Percentiles rank a stretch among this genome's conserved stretches.
Conservation (phyloP, 2,888 invertebrate genomes). For the Tachina grossa region DNA sequence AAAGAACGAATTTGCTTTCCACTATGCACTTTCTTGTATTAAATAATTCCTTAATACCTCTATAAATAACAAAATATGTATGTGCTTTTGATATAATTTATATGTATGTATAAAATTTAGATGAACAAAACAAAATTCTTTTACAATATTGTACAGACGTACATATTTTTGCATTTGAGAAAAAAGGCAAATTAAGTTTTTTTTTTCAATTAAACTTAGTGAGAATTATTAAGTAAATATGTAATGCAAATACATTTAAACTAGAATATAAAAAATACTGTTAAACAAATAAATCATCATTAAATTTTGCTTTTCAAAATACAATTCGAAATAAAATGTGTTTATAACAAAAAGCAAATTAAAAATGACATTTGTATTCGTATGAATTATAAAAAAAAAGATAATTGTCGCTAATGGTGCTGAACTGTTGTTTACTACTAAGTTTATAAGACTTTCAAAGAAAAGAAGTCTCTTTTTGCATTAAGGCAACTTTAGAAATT, state of each 20-base stretch:
- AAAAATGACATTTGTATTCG: conserved; percentile 60
- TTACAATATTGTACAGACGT: too few relatives aligned
- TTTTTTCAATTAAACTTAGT: conserved; percentile 52
- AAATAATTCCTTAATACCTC: not conserved
- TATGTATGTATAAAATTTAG: too few relatives aligned
- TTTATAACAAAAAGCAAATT: conserved; percentile 63
- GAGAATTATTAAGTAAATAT: conserved; percentile 17
- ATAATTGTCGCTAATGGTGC: conserved; percentile 1
- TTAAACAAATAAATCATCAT: conserved; percentile 61
- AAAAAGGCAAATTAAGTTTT: conserved; percentile 2
- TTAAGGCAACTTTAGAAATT: conserved; percentile 18
- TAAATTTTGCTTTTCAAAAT: conserved; percentile 69
- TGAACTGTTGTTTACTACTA: conserved; percentile 1
- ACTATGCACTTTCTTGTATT: not conserved
- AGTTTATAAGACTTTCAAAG: conserved; percentile 8
- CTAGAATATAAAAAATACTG: conserved; percentile 17
- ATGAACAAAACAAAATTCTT: too few relatives aligned
- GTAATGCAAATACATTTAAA: conserved; percentile 36
- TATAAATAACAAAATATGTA: too few relatives aligned
- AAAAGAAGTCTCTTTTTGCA: not conserved
- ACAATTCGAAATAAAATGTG: conserved; percentile 13
- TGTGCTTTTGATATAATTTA: too few relatives aligned
- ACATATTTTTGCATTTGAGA: not conserved
- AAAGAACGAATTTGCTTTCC: not conserved
- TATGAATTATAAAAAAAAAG: not conserved